Evolutionary conservation across 1,140 invertebrate species (phyloP).

Genomic region (Drosophila lini): DNA sequence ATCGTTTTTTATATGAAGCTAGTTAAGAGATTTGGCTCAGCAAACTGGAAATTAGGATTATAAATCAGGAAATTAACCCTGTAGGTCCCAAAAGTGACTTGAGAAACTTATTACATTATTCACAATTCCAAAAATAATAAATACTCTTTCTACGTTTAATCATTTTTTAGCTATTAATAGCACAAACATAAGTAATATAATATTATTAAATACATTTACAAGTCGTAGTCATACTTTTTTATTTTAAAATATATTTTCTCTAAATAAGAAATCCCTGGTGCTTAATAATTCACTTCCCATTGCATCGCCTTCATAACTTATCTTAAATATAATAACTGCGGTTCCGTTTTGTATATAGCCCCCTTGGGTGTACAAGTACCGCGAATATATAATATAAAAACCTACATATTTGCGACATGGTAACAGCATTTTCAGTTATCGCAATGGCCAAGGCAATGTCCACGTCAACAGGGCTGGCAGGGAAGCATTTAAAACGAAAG

Average conservation of each 20-base stretch:
- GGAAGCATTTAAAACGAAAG: slow-evolving; percentile 56
- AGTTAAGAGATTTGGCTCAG: neutral
- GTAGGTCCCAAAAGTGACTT: no score
- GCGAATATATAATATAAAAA: slow-evolving; percentile 4
- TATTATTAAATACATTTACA: neutral
- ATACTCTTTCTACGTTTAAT: no score
- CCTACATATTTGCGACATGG: slow-evolving; percentile 16
- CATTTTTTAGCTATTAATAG: no score
- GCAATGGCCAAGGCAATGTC: slow-evolving; percentile 23
- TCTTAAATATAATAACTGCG: slow-evolving; percentile 45
- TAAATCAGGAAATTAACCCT: no score
- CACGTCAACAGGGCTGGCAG: slow-evolving; percentile 10
- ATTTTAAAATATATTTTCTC: neutral
- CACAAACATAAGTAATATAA: neutral
- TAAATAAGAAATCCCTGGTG: no score
- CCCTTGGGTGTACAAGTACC: neutral
- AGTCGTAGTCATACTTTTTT: neutral
- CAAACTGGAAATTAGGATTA: neutral
- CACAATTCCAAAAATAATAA: no score
- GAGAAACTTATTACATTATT: no score
- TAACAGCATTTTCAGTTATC: slow-evolving; percentile 55
- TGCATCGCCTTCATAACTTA: slow-evolving; percentile 27
- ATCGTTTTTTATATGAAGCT: neutral
- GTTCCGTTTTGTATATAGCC: slow-evolving; percentile 19
- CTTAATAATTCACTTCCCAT: slow-evolving; percentile 2